These are phyloP conservation scores for Hypocryptadius cinnamomeus DNA, from an alignment of 2,113 vertebrate genomes.

Conservation along the genomic window DNA sequence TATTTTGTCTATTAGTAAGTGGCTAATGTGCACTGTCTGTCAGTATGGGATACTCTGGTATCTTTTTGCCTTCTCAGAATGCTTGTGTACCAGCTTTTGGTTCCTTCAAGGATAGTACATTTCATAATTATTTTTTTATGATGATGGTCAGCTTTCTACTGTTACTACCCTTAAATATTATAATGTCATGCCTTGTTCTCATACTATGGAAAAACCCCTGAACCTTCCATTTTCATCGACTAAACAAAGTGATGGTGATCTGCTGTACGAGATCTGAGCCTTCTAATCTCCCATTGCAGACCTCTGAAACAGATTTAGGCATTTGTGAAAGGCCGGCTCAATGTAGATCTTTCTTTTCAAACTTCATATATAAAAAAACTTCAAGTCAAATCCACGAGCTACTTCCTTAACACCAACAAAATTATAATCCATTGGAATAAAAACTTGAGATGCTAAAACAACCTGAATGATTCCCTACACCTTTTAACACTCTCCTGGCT, in stretches of 20 bases:
- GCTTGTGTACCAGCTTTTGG: neutral
- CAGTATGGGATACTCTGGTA: neutral
- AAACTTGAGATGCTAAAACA: neutral
- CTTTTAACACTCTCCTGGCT: neutral
- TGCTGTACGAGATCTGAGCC: neutral
- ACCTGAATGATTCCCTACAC: neutral
- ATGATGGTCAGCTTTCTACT: neutral
- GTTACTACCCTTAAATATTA: neutral
- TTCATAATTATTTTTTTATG: neutral
- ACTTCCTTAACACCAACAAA: neutral
- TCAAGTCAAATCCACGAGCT: neutral
- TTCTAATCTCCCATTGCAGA: neutral
- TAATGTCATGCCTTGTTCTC: neutral
- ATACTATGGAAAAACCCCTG: neutral
- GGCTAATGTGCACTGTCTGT: neutral
- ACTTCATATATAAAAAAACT: neutral
- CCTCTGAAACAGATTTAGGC: neutral
- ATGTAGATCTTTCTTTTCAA: neutral
- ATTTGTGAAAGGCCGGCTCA: neutral
- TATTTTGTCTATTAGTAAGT: neutral
- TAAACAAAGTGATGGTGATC: neutral
- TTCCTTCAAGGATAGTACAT: neutral
- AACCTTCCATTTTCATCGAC: neutral
- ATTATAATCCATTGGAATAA: neutral
- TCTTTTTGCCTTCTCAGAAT: neutral